Conservation (phyloP, 2,113 vertebrate species). For the Toxostoma redivivum region DNA sequence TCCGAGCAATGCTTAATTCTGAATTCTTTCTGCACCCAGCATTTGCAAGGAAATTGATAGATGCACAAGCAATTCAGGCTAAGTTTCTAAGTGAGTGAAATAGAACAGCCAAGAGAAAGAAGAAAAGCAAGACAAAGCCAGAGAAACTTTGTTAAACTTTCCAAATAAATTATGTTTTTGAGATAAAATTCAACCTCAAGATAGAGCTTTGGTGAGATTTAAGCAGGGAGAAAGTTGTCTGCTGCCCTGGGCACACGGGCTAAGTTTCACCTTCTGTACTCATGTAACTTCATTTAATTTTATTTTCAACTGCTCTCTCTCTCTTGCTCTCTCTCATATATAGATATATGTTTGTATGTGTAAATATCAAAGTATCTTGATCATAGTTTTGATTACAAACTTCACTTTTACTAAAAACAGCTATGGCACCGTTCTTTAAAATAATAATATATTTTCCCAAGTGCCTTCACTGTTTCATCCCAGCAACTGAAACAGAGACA, state of each 20-base stretch:
- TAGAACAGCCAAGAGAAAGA: background rate
- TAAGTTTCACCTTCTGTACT: background rate
- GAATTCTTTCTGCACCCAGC: slow-evolving; percentile 21
- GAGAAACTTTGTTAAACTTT: background rate
- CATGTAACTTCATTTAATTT: background rate
- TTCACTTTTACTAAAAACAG: slow-evolving; percentile 61
- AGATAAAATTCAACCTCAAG: background rate
- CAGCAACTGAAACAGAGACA: slow-evolving; percentile 82
- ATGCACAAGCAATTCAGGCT: background rate
- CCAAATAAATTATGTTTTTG: background rate
- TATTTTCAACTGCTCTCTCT: background rate
- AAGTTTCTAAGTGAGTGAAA: background rate
- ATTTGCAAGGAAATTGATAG: background rate
- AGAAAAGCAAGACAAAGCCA: background rate
- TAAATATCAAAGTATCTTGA: slow-evolving; percentile 61
- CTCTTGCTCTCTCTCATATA: background rate
- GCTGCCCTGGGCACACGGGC: background rate
- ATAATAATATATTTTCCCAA: slow-evolving; percentile 76
- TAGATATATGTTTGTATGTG: background rate
- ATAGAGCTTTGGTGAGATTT: background rate
- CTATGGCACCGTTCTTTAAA: slow-evolving; percentile 72
- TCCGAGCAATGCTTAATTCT: background rate
- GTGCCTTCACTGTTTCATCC: slow-evolving; percentile 71
- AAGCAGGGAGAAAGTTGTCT: background rate
- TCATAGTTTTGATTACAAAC: slow-evolving; percentile 71